A percentile compares a stretch with the other conserved stretches of the same genome.
Evolutionary conservation across 2,888 invertebrate species (phyloP).

Genomic region (Nomada flava): DNA sequence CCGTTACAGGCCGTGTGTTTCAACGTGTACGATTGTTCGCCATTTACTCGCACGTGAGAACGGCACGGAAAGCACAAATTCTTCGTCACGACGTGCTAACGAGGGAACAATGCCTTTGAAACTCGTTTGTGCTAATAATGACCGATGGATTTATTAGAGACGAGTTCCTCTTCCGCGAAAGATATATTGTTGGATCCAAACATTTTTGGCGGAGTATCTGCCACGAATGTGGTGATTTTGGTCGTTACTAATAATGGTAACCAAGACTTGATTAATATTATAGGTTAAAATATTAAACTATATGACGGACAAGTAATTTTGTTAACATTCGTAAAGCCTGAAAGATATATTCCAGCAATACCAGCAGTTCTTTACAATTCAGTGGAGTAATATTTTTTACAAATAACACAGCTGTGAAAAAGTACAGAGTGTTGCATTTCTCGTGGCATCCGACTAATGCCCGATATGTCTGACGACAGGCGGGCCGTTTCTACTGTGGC

Average conservation of each 20-base stretch:
- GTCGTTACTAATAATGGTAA: too few relatives aligned
- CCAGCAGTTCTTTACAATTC: too few relatives aligned
- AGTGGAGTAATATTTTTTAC: too few relatives aligned
- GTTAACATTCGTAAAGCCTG: not conserved
- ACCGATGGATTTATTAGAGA: slow-evolving; percentile 31
- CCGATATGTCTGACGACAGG: not conserved
- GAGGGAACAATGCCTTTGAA: slow-evolving; percentile 37
- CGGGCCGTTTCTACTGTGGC: not conserved
- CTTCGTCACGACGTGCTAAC: slow-evolving; percentile 36
- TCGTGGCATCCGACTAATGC: not conserved
- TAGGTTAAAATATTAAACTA: too few relatives aligned
- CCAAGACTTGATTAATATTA: too few relatives aligned
- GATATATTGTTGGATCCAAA: not conserved
- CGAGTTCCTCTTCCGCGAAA: not conserved
- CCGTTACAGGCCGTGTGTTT: slow-evolving; percentile 55
- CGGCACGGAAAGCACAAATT: slow-evolving; percentile 42
- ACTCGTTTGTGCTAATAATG: slow-evolving; percentile 42
- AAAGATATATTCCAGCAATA: too few relatives aligned
- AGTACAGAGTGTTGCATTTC: too few relatives aligned
- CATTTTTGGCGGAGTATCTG: not conserved
- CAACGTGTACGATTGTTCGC: slow-evolving; percentile 50
- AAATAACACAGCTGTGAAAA: not conserved
- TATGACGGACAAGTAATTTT: not conserved
- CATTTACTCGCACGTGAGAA: slow-evolving; percentile 58
- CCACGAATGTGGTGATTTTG: not conserved